Base-by-base conservation (phyloP, 1,140 invertebrate genomes). In the Penaeus vannamei region DNA sequence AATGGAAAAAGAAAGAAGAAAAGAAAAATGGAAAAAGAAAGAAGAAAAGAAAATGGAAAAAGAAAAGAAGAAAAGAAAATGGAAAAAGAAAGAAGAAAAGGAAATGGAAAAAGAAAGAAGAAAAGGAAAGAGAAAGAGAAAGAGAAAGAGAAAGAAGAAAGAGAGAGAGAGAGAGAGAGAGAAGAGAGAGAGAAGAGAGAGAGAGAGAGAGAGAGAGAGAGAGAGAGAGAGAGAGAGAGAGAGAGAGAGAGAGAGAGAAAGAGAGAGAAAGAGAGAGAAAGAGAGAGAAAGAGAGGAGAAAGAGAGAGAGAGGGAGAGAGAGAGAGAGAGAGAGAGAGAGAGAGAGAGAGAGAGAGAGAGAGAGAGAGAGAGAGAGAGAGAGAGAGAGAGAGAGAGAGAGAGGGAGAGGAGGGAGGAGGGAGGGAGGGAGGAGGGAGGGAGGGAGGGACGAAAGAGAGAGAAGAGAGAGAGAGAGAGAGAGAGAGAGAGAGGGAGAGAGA, bases 151-250 rank as follows among this genome's bases (percentile, higher is more conserved):
- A n/a, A n/a, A n/a, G n/a, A n/a, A n/a, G n/a, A n/a, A n/a, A n/a
- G n/a, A n/a, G n/a, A n/a, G n/a, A n/a, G n/a, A n/a, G n/a, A n/a
- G n/a, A n/a, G n/a, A n/a, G n/a, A n/a, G n/a, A n/a, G n/a, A n/a
- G n/a, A n/a, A n/a, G n/a, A n/a, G n/a, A n/a, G n/a, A n/a, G n/a
- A n/a, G n/a, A n/a, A n/a, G n/a, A n/a, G n/a, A n/a, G n/a, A n/a
- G n/a, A 64, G 62, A 64, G 62, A 64, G 62, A 64, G 62, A 64
- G 62, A 64, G 62, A 64, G 62, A 64, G 62, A 64, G 62, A 64
- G 62, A 64, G 62, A 64, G 62, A 64, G 62, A 64, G 62, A 64
- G 62, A 64, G 62, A 64, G 62, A 64, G 62, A 64, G 62, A 64
- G 62, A 64, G 62, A 64, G 62, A 64, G 62, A 64, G 62, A 64